Evolutionary conservation across 2,888 invertebrate species (phyloP).

Genomic region (Cheilosia grossa): DNA sequence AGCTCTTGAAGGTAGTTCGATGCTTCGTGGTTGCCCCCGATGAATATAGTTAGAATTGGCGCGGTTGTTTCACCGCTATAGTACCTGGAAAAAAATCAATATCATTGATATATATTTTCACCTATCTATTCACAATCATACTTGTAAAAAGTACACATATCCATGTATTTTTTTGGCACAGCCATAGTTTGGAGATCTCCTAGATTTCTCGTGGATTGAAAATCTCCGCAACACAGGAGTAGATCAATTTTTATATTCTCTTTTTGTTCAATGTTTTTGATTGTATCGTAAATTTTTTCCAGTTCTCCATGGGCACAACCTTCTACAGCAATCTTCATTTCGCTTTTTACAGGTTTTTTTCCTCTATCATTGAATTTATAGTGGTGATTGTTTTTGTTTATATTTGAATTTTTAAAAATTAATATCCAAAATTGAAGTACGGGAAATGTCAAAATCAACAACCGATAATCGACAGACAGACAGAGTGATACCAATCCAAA

Average conservation of each 20-base stretch:
- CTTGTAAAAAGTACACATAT: slow-evolving; percentile 97
- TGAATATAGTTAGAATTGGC: slow-evolving; percentile 96
- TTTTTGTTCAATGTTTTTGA: slow-evolving; percentile 90
- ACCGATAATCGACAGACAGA: no score
- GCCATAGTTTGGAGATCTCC: slow-evolving; percentile 97
- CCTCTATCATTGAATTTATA: neutral
- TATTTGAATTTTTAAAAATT: neutral
- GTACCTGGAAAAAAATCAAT: slow-evolving; percentile 86
- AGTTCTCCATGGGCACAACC: slow-evolving; percentile 99
- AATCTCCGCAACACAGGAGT: slow-evolving; percentile 98
- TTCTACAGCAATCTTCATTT: slow-evolving; percentile 96
- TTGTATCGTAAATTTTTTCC: slow-evolving; percentile 95
- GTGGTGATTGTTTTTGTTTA: neutral
- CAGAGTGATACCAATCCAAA: no score
- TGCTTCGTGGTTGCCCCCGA: slow-evolving; percentile 99
- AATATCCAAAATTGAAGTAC: neutral
- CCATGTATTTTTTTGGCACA: slow-evolving; percentile 94
- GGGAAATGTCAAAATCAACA: no score
- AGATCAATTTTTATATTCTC: slow-evolving; percentile 91
- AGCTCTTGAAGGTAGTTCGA: slow-evolving; percentile 98
- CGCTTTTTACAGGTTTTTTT: slow-evolving; percentile 5
- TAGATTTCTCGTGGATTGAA: slow-evolving; percentile 96
- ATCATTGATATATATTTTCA: neutral
- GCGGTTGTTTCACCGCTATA: slow-evolving; percentile 95
- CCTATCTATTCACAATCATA: slow-evolving; percentile 83